Percentiles rank a stretch among this genome's conserved stretches.
Evolutionary conservation across 2,797 vertebrate genomes (phyloP).

Genomic region (Eupleurogrammus muticus): DNA sequence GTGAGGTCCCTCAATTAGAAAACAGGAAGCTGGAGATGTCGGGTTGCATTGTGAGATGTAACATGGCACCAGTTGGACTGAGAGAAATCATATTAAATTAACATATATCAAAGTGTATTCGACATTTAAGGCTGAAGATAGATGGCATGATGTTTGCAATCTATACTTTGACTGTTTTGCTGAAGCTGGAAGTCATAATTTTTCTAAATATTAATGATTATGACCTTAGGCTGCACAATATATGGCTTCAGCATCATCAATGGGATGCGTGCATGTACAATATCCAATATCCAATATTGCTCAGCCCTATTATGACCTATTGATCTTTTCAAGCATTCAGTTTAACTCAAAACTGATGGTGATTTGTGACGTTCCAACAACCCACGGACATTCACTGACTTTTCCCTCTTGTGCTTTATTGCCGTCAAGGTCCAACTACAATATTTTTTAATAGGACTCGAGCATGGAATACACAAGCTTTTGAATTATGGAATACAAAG

Average conservation of each 20-base stretch:
- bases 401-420: constrained; percentile 20
- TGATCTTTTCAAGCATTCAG: not conserved
- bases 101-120: not conserved
- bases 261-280: no score
- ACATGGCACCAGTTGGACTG: not conserved
- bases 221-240: not conserved
- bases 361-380: constrained; percentile 27
- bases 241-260: no score
- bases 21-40: not conserved
- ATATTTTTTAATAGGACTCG: constrained; percentile 22
- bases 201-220: constrained; percentile 1
- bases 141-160: not conserved
- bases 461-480: constrained; percentile 23
- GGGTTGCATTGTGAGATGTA: constrained; percentile 1
- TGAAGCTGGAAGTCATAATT: not conserved
- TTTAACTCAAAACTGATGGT: constrained; percentile 5
- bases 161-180: not conserved
- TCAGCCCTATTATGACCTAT: not conserved
- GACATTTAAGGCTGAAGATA: not conserved
- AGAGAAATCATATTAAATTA: not conserved
- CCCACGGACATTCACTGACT: constrained; percentile 7
- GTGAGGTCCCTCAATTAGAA: not conserved
- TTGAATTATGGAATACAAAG: constrained; percentile 51
- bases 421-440: constrained; percentile 13
- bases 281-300: no score